Conservation (phyloP, 2,888 invertebrate genomes). For the Aspidiotus destructor region DNA sequence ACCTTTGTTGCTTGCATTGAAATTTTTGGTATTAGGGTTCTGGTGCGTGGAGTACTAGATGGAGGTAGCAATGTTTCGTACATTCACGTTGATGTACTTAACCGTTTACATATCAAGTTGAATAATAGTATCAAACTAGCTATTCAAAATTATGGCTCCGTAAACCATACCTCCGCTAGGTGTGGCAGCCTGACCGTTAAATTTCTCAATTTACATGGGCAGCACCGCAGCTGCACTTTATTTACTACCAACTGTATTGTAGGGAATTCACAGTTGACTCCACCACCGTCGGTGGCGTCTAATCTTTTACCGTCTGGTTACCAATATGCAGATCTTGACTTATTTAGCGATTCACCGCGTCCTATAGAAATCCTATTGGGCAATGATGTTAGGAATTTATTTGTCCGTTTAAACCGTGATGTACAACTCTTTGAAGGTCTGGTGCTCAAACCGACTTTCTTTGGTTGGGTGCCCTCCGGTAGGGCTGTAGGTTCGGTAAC, state of each 20-base stretch:
- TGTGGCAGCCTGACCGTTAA: not conserved
- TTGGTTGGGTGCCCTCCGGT: not conserved
- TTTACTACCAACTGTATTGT: constrained; percentile 1
- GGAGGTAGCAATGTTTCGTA: not conserved
- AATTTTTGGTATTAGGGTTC: not conserved
- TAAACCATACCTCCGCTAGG: not conserved
- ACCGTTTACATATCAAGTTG: not conserved
- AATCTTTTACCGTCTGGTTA: not conserved
- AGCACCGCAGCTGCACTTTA: not conserved
- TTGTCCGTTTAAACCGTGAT: constrained; percentile 1
- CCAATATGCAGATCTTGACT: not conserved
- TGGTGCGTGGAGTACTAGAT: not conserved
- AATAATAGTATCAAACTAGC: not conserved
- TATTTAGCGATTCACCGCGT: not conserved
- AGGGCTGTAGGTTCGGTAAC: not conserved
- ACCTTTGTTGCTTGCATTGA: not conserved
- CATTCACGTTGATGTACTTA: not conserved
- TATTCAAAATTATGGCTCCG: not conserved
- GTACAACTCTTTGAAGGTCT: not conserved
- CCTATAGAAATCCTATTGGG: not conserved
- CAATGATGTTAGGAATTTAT: not conserved
- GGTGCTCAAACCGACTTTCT: not conserved
- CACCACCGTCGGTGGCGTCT: constrained; percentile 4
- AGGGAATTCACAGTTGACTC: not conserved
- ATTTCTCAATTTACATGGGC: not conserved